Conservation (phyloP, 2,888 invertebrate species). For the Ectemnius cavifrons region DNA sequence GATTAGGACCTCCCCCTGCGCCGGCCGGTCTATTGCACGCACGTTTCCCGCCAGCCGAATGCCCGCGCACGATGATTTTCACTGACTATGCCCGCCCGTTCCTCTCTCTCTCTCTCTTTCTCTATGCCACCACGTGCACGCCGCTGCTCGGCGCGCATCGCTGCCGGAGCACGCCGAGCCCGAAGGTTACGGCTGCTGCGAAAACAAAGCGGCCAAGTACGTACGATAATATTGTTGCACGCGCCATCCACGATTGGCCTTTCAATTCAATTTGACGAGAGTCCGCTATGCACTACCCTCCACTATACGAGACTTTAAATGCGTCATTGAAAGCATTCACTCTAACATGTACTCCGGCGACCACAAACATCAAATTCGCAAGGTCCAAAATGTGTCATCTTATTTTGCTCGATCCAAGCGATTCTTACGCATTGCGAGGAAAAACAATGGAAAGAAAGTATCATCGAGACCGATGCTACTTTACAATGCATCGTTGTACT, state of each 20-base stretch:
- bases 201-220: constrained; percentile 51
- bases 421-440: neutral
- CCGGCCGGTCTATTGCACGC: constrained; percentile 49
- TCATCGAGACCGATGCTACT: constrained; percentile 19
- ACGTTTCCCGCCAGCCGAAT: constrained; percentile 62
- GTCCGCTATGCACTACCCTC: neutral
- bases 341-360: no score
- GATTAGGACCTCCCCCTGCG: constrained; percentile 64
- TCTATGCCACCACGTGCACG: constrained; percentile 8
- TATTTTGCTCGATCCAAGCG: neutral
- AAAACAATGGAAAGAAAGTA: constrained; percentile 19
- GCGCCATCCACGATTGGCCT: constrained; percentile 1
- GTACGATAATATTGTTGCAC: constrained; percentile 26
- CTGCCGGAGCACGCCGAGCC: constrained; percentile 50
- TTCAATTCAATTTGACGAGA: neutral
- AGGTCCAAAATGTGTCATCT: no score
- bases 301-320: no score
- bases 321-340: no score
- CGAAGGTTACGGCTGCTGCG: constrained; percentile 50
- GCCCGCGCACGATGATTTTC: constrained; percentile 65
- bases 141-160: constrained; percentile 29
- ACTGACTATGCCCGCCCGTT: constrained; percentile 56
- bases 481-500: constrained; percentile 60
- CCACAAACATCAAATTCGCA: no score
- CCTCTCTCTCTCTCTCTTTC: constrained; percentile 19